These are phyloP conservation scores for Pachypanchax playfairii DNA, from an alignment of 2,113 vertebrate genomes.

Conservation along the genomic window DNA sequence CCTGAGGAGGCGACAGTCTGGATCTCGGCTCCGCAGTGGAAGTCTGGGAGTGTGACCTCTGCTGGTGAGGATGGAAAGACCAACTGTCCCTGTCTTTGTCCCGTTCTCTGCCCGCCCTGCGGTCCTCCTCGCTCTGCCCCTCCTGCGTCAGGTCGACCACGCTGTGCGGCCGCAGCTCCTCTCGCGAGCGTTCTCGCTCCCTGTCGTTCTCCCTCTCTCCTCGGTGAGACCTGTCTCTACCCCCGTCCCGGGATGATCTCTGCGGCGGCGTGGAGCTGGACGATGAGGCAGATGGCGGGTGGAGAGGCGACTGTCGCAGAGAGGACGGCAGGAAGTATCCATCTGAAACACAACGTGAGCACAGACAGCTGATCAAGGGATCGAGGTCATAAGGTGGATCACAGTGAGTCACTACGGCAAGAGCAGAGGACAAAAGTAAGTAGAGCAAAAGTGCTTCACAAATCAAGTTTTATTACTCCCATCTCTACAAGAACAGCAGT, in stretches of 20 bases:
- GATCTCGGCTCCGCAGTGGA: slow-evolving; percentile 47
- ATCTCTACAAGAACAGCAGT: too few relatives aligned
- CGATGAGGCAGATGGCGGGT: slow-evolving; percentile 79
- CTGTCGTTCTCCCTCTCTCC: slow-evolving; percentile 76
- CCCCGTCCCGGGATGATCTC: slow-evolving; percentile 82
- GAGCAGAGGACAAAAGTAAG: too few relatives aligned
- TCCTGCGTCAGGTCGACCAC: slow-evolving; percentile 85
- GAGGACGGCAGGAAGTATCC: slow-evolving; percentile 89
- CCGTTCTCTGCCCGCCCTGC: slow-evolving; percentile 42
- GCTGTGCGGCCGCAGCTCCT: slow-evolving; percentile 68
- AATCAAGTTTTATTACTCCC: too few relatives aligned
- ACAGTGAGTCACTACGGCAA: too few relatives aligned
- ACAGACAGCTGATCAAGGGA: too few relatives aligned
- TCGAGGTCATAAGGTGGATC: too few relatives aligned
- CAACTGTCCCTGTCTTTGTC: slow-evolving; percentile 57
- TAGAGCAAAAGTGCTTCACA: too few relatives aligned
- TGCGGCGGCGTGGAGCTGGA: slow-evolving; percentile 79
- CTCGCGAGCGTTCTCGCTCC: slow-evolving; percentile 79
- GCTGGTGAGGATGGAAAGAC: slow-evolving; percentile 61
- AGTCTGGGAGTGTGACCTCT: slow-evolving; percentile 55
- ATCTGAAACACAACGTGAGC: slow-evolving; percentile 76
- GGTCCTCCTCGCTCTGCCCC: slow-evolving; percentile 73
- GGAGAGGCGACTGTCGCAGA: slow-evolving; percentile 78
- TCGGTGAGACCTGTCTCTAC: slow-evolving; percentile 79
- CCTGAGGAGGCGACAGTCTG: slow-evolving; percentile 56